Conservation (phyloP, 2,113 vertebrate genomes). For the Gorsachius goisagi region DNA sequence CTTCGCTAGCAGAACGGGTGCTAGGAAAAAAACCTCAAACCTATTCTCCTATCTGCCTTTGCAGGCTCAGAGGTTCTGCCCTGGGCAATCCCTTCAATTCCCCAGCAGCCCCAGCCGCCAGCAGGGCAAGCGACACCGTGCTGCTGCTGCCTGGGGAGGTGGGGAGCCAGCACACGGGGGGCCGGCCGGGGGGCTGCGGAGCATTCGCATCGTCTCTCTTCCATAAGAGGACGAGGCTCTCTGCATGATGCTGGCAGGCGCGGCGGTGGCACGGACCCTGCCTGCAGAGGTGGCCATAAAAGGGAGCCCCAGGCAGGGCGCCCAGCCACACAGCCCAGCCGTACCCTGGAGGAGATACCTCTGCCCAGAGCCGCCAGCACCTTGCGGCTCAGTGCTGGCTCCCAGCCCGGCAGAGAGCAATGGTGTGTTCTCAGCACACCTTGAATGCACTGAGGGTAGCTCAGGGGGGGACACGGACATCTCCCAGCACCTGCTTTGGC, state of each 20-base stretch:
- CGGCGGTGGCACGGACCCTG: accelerated
- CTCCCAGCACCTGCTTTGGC: neutral
- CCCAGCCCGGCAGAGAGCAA: accelerated
- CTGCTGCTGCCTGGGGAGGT: neutral
- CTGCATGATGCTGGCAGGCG: neutral
- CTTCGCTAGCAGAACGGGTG: neutral
- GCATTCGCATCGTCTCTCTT: neutral
- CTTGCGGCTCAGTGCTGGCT: neutral
- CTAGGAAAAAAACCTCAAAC: accelerated
- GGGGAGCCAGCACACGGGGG: accelerated
- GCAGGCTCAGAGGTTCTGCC: neutral
- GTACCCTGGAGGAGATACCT: accelerated
- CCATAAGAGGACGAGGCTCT: neutral
- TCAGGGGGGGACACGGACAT: too few relatives aligned
- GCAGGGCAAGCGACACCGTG: neutral
- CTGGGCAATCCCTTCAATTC: neutral
- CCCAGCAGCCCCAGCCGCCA: neutral
- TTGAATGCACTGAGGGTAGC: neutral
- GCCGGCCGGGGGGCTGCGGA: neutral
- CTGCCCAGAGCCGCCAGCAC: neutral
- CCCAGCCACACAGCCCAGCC: accelerated
- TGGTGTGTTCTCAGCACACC: neutral
- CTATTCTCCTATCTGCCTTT: neutral
- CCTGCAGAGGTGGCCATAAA: neutral
- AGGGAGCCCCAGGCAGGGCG: neutral